These are phyloP conservation scores for Pipra filicauda DNA, from an alignment of 2,113 vertebrate genomes.

Conservation along the genomic window DNA sequence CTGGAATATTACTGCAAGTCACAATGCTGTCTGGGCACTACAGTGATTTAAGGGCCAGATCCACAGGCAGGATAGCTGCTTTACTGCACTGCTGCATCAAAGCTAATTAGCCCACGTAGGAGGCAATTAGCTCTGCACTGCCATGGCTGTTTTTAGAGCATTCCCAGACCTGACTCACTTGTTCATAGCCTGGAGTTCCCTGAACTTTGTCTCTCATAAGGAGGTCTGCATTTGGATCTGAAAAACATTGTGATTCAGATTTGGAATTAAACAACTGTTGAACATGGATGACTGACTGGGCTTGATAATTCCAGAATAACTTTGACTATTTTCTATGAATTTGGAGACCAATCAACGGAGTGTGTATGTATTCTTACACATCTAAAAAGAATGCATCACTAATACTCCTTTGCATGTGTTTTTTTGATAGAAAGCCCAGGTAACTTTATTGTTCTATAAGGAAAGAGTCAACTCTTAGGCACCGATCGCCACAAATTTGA, in stretches of 20 bases:
- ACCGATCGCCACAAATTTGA: background rate
- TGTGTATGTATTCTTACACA: background rate
- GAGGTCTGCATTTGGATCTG: background rate
- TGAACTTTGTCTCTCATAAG: background rate
- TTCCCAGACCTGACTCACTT: background rate
- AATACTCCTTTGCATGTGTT: background rate
- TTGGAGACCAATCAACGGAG: background rate
- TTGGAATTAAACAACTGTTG: background rate
- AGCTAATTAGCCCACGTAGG: background rate
- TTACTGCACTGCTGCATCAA: background rate
- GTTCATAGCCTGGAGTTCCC: background rate
- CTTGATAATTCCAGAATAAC: background rate
- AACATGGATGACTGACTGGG: background rate
- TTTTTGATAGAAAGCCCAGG: background rate
- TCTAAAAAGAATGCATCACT: background rate
- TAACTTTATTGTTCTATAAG: background rate
- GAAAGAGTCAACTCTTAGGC: background rate
- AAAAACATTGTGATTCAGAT: background rate
- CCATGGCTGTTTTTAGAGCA: background rate
- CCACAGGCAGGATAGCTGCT: background rate
- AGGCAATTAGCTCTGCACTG: background rate
- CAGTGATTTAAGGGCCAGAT: background rate
- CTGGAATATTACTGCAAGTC: background rate
- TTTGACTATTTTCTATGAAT: background rate
- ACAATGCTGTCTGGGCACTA: accelerated